Evolutionary conservation across 2,797 vertebrate genomes (phyloP).

Genomic region (Sebastes umbrosus): DNA sequence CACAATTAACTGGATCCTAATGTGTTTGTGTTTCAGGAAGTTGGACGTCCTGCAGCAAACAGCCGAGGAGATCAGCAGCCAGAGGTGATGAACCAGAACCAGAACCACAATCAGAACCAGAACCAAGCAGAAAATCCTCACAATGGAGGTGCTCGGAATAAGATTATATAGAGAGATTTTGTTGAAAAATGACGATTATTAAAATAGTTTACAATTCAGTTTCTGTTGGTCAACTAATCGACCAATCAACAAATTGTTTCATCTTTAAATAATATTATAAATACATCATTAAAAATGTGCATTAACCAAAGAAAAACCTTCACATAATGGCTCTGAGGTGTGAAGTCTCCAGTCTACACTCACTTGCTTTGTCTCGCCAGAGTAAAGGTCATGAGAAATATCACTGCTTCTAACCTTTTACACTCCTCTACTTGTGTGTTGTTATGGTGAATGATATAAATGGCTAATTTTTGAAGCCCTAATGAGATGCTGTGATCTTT

Average conservation of each 20-base stretch:
- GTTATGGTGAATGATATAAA: not conserved
- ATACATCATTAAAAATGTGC: not conserved
- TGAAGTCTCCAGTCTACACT: not conserved
- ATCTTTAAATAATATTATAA: not conserved
- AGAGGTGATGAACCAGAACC: too few relatives aligned
- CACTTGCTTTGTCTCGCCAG: not conserved
- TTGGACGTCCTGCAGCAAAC: too few relatives aligned
- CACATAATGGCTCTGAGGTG: not conserved
- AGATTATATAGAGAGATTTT: too few relatives aligned
- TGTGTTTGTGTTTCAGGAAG: too few relatives aligned
- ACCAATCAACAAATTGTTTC: not conserved
- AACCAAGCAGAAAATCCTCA: too few relatives aligned
- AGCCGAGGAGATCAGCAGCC: too few relatives aligned
- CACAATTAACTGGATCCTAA: too few relatives aligned
- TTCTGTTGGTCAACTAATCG: not conserved
- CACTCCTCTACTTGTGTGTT: not conserved
- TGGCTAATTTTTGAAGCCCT: not conserved
- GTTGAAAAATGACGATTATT: not conserved
- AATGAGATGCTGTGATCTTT: not conserved
- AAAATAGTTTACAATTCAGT: not conserved
- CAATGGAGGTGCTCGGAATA: too few relatives aligned
- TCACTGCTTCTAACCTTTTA: not conserved
- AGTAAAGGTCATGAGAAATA: constrained; percentile 5
- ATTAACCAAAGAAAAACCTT: not conserved
- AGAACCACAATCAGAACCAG: too few relatives aligned